These are phyloP conservation scores for Dorcus hopei DNA, from an alignment of 2,888 invertebrate species.

Conservation along the genomic window DNA sequence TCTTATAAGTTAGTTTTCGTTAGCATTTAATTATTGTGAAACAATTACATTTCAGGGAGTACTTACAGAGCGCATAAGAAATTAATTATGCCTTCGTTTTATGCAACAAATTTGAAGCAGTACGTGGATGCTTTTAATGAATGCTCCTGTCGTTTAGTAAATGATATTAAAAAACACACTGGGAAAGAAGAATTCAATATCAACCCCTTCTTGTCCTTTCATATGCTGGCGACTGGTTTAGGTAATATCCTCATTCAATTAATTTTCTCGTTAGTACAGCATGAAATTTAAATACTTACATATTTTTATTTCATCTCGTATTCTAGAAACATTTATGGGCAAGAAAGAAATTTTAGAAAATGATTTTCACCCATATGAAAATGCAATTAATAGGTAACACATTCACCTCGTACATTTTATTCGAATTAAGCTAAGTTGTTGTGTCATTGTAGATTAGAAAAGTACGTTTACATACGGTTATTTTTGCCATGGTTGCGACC, in stretches of 20 bases:
- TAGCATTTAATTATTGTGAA: not conserved
- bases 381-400: no score
- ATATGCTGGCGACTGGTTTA: not conserved
- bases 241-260: not conserved
- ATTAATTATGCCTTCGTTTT: not conserved
- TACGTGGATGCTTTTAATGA: not conserved
- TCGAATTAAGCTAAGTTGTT: no score
- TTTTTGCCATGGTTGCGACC: no score
- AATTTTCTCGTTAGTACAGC: not conserved
- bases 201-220: not conserved
- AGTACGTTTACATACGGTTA: no score
- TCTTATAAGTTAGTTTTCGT: conserved; percentile 10
- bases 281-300: no score
- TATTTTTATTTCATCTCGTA: no score
- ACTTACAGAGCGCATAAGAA: not conserved
- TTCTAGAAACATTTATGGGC: no score
- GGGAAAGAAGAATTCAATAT: not conserved
- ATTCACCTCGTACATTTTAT: no score
- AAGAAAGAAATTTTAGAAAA: no score
- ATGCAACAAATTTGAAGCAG: not conserved
- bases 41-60: not conserved
- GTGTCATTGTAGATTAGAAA: no score
- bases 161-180: not conserved
- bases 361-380: no score
- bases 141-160: not conserved